Evolutionary conservation across 2,113 vertebrate species (phyloP).

Genomic region (Hemiprocne comata): DNA sequence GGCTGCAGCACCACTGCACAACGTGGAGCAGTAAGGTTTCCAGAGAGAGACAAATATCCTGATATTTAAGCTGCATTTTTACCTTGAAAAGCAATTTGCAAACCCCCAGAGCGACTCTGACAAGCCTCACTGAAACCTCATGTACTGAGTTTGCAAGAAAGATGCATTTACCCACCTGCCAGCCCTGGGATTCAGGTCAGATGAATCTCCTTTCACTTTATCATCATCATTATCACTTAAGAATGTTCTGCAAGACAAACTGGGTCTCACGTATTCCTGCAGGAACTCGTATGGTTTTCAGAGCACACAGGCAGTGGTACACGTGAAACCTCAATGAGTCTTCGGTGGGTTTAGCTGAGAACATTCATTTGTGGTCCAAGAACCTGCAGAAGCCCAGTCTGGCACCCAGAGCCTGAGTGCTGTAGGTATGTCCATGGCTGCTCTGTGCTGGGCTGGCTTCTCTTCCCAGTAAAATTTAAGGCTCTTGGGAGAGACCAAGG

Average conservation of each 20-base stretch:
- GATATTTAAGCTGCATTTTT: background rate
- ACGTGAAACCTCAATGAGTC: background rate
- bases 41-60: background rate
- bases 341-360: background rate
- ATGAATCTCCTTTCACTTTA: background rate
- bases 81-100: slow-evolving; percentile 31
- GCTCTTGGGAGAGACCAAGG: background rate
- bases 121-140: background rate
- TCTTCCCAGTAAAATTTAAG: background rate
- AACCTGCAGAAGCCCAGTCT: background rate
- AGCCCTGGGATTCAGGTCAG: background rate
- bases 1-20: background rate
- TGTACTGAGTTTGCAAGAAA: background rate
- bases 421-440: background rate
- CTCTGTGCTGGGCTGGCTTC: background rate
- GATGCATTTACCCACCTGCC: background rate
- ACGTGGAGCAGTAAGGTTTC: background rate
- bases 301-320: accelerated
- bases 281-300: accelerated
- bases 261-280: background rate
- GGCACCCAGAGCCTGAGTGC: background rate
- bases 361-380: background rate
- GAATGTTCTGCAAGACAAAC: background rate
- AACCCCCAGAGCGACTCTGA: background rate
- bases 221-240: background rate